Evolutionary conservation across 2,797 vertebrate species (phyloP), one percentile per base, ranked within the genome.

Genomic region (Platyrinchus mystaceus): DNA sequence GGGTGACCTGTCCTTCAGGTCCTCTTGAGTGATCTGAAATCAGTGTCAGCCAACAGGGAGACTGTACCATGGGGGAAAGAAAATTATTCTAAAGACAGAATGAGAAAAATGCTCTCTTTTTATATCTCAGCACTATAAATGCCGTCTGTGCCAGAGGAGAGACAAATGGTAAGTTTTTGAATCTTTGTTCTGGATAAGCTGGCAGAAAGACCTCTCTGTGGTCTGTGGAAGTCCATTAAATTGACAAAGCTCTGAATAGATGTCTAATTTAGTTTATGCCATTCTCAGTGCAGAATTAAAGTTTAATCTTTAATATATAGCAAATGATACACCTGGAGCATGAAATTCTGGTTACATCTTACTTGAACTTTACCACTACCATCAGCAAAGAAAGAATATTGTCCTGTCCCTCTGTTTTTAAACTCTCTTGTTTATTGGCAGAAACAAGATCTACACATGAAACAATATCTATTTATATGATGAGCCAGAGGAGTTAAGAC

Each of bases 401-500:
- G 8, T 28, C 32, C 28, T 23, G 9, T n/a, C 16, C 17, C 49
- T 75, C 22, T 63, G 6, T 23, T 88, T 80, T 63, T 17, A 64
- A 56, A 6, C 9, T 62, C 8, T 59, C 27, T 59, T 52, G 0
- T 56, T 59, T 73, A 26, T 27, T 47, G 22, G 12, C 8, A n/a
- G 24, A 74, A 84, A 28, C 11, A 71, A 43, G 32, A 47, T 64
- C 13, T 63, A 27, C 32, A 17, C 9, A 9, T 77, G 30, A 56
- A 71, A 55, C 7, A 22, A 5, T 49, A 62, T 8, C 10, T 52
- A 12, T 75, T 32, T 41, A 32, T 55, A 32, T 68, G 24, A 14
- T 56, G 3, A 1, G 6, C 10, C 19, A 66, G 32, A 67, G 7
- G 6, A 6, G 3, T 14, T 8, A 69, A 69, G 13, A 1, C 4